Base-by-base conservation (phyloP, 2,888 invertebrate species). In the Uropetala carovei region DNA sequence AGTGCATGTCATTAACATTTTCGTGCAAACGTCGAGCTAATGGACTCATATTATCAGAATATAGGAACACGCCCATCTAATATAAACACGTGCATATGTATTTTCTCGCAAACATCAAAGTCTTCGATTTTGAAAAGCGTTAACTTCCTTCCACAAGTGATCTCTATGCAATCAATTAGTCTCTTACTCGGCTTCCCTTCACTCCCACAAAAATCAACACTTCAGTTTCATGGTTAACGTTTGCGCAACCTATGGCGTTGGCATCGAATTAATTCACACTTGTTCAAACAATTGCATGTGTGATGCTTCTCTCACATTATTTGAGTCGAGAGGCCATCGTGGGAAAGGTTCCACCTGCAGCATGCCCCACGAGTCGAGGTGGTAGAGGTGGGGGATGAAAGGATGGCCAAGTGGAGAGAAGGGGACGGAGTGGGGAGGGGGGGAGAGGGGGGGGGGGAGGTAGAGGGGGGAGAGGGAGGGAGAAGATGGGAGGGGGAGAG, bases 181-280 rank as follows among this genome's bases (percentile, higher is more conserved):
- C 43, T 43, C 43, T 43, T n/a, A n/a, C n/a, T 64, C 64, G 14
- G 13, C 64, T 68, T 68, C 9, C 13, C 68, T n/a, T 68, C 68
- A 68, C 68, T 68, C n/a, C 68, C 68, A 68, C 68, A 68, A 22
- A 75, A 75, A 75, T 75, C 75, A 75, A 75, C 75, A 75, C 75
- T 27, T 43, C 1, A 43, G 75, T 11, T 75, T 27, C 22, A 27
- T 75, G 75, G 75, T 27, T 27, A 27, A 68, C 27, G 75, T 22
- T 75, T 22, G 22, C 75, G 22, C 75, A 75, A 68, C n/a, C 68
- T 0, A n/a, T 3, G 22, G n/a, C n/a, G n/a, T 68, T 22, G 64
- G 68, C 43, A 43, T 43, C 43, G 43, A 27, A 75, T 75, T 75
- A 75, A 75, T 22, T 75, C 75, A 27, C 75, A 75, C 75, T 75